Conservation (phyloP, 2,888 invertebrate species). For the Andrena bucephala region DNA sequence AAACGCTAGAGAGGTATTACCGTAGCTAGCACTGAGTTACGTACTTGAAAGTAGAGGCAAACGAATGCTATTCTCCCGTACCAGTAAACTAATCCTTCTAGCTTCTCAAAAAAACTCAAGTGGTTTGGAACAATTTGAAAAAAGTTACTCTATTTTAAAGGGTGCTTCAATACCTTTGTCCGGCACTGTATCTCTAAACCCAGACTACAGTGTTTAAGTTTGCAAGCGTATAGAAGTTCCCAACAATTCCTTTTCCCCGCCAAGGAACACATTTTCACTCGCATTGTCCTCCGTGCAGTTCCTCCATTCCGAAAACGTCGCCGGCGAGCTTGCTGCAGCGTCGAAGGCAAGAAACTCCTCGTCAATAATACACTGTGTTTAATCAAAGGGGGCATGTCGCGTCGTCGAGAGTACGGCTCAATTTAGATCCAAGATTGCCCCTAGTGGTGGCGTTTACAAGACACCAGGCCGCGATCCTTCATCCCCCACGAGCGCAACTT, state of each 20-base stretch:
- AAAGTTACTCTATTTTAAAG: no score
- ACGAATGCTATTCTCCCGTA: neutral
- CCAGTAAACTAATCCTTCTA: no score
- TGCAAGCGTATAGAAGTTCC: neutral
- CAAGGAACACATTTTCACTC: no score
- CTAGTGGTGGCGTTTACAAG: conserved; percentile 23
- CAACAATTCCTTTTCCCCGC: neutral
- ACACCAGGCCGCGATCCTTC: conserved; percentile 17
- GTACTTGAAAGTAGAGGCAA: conserved; percentile 37
- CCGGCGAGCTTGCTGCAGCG: neutral
- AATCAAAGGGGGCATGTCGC: conserved; percentile 49
- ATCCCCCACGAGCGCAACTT: neutral
- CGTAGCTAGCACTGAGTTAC: neutral
- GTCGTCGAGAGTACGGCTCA: conserved; percentile 33
- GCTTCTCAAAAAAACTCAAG: no score
- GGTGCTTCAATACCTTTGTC: neutral
- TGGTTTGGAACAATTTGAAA: no score
- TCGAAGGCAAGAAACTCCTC: conserved; percentile 26
- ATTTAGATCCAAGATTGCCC: conserved; percentile 41
- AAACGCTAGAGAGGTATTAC: neutral
- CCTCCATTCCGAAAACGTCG: conserved; percentile 9
- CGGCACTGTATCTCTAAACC: neutral
- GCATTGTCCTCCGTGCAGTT: neutral
- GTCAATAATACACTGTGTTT: conserved; percentile 47
- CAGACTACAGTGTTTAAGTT: neutral